These are phyloP conservation scores for Bombycilla garrulus DNA, from an alignment of 2,113 vertebrate genomes.

Conservation along the genomic window DNA sequence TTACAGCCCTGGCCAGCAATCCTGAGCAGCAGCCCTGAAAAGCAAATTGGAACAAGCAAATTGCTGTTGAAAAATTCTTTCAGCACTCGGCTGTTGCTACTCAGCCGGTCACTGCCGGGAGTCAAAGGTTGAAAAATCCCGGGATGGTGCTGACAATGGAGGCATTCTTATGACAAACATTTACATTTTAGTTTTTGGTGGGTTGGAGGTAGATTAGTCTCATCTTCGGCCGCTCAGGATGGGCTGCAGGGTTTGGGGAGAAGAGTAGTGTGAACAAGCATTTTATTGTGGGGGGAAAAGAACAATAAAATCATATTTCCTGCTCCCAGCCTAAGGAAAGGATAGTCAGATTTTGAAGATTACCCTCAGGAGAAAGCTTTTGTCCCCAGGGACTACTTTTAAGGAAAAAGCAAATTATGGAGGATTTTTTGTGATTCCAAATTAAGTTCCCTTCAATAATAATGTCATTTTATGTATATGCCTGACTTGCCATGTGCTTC, in stretches of 20 bases:
- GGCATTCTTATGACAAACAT: slow-evolving; percentile 73
- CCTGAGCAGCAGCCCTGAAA: slow-evolving; percentile 74
- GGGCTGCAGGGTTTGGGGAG: neutral
- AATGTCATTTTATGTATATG: neutral
- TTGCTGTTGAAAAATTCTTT: slow-evolving; percentile 83
- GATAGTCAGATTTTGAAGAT: neutral
- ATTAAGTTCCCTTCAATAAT: neutral
- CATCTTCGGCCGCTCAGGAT: slow-evolving; percentile 47
- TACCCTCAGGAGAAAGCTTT: slow-evolving; percentile 9
- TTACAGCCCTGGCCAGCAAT: slow-evolving; percentile 64
- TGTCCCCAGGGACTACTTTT: neutral
- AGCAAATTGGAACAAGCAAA: slow-evolving; percentile 82
- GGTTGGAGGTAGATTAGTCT: slow-evolving; percentile 69
- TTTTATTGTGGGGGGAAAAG: slow-evolving; percentile 9
- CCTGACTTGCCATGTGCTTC: neutral
- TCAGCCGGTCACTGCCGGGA: slow-evolving; percentile 62
- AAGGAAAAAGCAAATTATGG: neutral
- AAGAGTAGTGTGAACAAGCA: slow-evolving; percentile 3
- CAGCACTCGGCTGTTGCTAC: slow-evolving; percentile 74
- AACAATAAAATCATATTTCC: slow-evolving; percentile 1
- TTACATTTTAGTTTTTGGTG: slow-evolving; percentile 73
- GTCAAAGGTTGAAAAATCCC: slow-evolving; percentile 71
- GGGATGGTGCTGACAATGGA: slow-evolving; percentile 70
- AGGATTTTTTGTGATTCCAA: neutral
- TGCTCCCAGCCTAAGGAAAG: slow-evolving; percentile 2